Percentiles rank a stretch among this genome's conserved stretches.
phyloP scores from a whole-genome alignment of 2,797 vertebrate genomes.

The Pteronotus mesoamericanus region DNA sequence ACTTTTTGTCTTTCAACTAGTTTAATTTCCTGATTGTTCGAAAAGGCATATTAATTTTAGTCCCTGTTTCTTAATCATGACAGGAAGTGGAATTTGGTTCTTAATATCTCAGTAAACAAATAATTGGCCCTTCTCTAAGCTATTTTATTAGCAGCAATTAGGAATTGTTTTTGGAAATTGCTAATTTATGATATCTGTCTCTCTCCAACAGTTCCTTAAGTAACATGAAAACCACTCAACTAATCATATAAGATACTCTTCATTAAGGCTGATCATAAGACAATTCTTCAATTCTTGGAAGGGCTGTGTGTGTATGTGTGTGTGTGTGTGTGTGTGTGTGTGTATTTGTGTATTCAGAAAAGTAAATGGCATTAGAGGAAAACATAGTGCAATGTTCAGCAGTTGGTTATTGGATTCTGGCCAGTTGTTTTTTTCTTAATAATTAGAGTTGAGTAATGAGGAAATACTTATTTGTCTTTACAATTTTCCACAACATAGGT shows the following conservation, averaged over 20 bases:
- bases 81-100: not conserved
- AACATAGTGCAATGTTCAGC: not conserved
- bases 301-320: not conserved
- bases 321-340: no score
- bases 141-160: not conserved
- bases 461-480: not conserved
- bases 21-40: not conserved
- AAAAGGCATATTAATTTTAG: not conserved
- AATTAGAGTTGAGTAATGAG: not conserved
- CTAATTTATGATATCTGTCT: not conserved
- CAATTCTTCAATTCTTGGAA: not conserved
- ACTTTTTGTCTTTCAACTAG: not conserved
- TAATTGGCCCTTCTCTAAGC: not conserved
- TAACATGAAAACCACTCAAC: not conserved
- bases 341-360: not conserved
- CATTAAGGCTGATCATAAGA: not conserved
- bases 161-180: not conserved
- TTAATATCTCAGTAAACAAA: not conserved
- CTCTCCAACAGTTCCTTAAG: not conserved
- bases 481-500: not conserved
- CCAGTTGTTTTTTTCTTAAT: not conserved
- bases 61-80: not conserved
- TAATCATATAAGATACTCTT: not conserved
- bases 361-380: not conserved
- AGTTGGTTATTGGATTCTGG: not conserved